Evolutionary conservation across 2,888 invertebrate species (phyloP), one percentile per base, ranked within the genome.

Genomic region (Lymantria monacha): DNA sequence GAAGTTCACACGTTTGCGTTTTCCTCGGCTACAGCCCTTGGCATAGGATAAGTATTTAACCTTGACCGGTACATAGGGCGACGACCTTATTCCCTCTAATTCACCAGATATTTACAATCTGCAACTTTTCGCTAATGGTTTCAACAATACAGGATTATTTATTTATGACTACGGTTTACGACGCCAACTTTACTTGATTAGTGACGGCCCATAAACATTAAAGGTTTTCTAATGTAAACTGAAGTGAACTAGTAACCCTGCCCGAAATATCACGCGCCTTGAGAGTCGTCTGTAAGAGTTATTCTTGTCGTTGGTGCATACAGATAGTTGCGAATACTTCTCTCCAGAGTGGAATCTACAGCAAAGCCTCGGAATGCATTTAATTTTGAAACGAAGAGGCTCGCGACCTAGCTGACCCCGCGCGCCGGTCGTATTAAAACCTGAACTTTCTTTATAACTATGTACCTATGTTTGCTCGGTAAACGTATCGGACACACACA

Each of bases 391-490:
- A 81, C 87, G 85, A 85, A 85, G 88, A 87, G 85, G 83, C 88
- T 88, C 85, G 85, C 87, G 88, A 90, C 88, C 90, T 80, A 76
- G 73, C 84, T 87, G 91, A 90, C 91, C 90, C 85, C 87, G 85
- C 83, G 78, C 83, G 82, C 76, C 82, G 83, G 79, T 76, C 80
- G 83, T 83, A 83, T 86, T 89, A 88, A 88, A 90, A 90, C 90
- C 87, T 90, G 90, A 87, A 90, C 89, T 90, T 89, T 90, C 90
- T 89, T 88, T 87, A 87, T 85, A 88, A 87, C 85, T 87, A 87
- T 83, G 86, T 82, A 83, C 81, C 81, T 86, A 84, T 86, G 88
- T 87, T 88, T 84, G 87, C 84, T 85, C 75, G 84, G 85, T 77
- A 85, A 85, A 87, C 82, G 85, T 81, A 85, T 81, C 73, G 81